These are phyloP conservation scores for Euzophera pinguis DNA, from an alignment of 2,888 invertebrate species.

Conservation along the genomic window DNA sequence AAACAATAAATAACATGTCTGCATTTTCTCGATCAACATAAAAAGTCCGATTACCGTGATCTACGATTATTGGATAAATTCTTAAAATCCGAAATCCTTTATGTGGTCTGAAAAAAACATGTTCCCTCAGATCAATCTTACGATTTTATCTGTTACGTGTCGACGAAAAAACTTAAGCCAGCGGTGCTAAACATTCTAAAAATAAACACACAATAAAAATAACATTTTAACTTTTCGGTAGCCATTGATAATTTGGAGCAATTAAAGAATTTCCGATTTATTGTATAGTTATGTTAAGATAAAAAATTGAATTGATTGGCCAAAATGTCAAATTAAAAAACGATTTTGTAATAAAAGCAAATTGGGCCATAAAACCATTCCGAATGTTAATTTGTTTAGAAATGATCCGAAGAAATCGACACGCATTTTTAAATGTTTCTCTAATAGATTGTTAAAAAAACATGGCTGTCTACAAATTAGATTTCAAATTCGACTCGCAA, in stretches of 20 bases:
- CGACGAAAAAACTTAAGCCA: slow-evolving; percentile 20
- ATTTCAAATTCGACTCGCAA: no score
- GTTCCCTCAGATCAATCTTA: slow-evolving; percentile 19
- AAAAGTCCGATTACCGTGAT: slow-evolving; percentile 4
- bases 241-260: slow-evolving; percentile 6
- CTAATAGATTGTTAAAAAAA: not conserved
- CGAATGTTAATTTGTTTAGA: slow-evolving; percentile 23
- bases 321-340: not conserved
- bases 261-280: not conserved
- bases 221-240: slow-evolving; percentile 2
- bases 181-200: slow-evolving; percentile 32
- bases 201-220: not conserved
- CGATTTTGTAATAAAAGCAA: slow-evolving; percentile 1
- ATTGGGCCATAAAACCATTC: not conserved
- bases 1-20: not conserved
- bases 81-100: slow-evolving; percentile 1
- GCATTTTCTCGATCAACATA: not conserved
- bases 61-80: slow-evolving; percentile 5
- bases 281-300: not conserved
- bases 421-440: not conserved
- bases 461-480: no score
- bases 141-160: slow-evolving; percentile 18
- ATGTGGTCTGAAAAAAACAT: not conserved
- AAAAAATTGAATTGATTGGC: slow-evolving; percentile 1
- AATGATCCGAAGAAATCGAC: slow-evolving; percentile 2